Conservation (phyloP, 2,113 vertebrate species). For the Prolemur simus region DNA sequence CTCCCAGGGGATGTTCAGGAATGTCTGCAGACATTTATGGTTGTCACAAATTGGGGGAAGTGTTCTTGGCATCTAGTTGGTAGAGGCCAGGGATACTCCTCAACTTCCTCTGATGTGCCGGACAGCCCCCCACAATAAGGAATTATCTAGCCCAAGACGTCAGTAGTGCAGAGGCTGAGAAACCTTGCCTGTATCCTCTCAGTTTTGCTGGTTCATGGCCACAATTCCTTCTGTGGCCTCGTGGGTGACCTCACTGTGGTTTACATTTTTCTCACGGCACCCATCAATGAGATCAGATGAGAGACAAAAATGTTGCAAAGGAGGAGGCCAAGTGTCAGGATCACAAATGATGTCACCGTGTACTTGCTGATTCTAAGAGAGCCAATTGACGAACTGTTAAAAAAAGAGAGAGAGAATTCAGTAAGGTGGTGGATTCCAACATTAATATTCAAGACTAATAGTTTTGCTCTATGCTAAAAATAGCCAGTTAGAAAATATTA, state of each 20-base stretch:
- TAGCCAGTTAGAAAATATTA: neutral
- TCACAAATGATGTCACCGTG: neutral
- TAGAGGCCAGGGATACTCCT: neutral
- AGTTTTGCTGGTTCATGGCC: neutral
- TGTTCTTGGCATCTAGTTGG: neutral
- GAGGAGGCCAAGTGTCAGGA: neutral
- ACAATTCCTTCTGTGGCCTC: accelerated
- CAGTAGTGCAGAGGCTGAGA: neutral
- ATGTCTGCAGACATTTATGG: neutral
- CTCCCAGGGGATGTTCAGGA: neutral
- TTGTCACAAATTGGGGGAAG: neutral
- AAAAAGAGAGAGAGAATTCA: neutral
- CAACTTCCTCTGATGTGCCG: neutral
- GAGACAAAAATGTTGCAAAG: neutral
- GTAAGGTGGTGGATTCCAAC: neutral
- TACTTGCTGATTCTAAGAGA: neutral
- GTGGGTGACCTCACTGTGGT: neutral
- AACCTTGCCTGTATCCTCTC: neutral
- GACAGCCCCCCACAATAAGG: neutral
- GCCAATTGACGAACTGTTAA: neutral
- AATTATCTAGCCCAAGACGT: neutral
- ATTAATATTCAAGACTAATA: neutral
- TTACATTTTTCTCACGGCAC: neutral
- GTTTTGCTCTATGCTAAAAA: slow-evolving; percentile 35
- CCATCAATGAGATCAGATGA: neutral